phyloP scores from a whole-genome alignment of 2,888 invertebrate genomes.

The Leptinotarsa tumamoca region DNA sequence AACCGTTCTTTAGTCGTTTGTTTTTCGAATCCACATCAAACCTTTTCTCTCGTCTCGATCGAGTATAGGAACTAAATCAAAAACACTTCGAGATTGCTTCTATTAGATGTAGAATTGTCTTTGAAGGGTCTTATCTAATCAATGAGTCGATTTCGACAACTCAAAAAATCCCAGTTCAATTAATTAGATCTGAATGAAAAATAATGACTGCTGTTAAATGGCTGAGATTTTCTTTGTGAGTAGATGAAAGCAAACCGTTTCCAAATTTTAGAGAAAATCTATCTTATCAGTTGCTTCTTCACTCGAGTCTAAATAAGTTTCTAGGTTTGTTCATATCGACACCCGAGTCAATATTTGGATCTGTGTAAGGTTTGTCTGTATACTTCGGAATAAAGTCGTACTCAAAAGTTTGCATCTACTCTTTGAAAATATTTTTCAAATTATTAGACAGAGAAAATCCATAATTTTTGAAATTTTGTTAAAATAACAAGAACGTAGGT shows the following conservation, averaged over 20 bases:
- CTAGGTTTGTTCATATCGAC: background rate
- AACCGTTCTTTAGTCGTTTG: conserved; percentile 9
- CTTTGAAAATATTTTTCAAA: background rate
- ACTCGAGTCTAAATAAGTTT: background rate
- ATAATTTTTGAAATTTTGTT: too few relatives aligned
- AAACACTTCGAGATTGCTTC: conserved; percentile 2
- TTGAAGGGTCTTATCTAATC: conserved; percentile 13
- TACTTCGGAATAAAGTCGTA: conserved; percentile 6
- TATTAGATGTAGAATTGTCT: conserved; percentile 2
- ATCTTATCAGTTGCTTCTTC: too few relatives aligned
- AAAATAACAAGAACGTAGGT: too few relatives aligned
- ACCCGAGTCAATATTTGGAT: conserved; percentile 13
- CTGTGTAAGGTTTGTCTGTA: background rate
- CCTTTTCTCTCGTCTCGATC: background rate
- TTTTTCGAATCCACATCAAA: conserved; percentile 5
- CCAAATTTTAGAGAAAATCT: background rate
- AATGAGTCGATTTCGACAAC: background rate
- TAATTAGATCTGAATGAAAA: too few relatives aligned
- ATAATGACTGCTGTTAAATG: background rate
- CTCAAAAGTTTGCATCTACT: background rate
- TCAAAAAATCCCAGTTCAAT: background rate
- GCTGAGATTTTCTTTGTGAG: background rate
- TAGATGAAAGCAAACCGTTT: too few relatives aligned
- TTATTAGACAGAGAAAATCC: background rate
- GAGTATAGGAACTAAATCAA: background rate